Evolutionary conservation across 2,888 invertebrate genomes (phyloP).

Genomic region (Megaustenia siamemsis): DNA sequence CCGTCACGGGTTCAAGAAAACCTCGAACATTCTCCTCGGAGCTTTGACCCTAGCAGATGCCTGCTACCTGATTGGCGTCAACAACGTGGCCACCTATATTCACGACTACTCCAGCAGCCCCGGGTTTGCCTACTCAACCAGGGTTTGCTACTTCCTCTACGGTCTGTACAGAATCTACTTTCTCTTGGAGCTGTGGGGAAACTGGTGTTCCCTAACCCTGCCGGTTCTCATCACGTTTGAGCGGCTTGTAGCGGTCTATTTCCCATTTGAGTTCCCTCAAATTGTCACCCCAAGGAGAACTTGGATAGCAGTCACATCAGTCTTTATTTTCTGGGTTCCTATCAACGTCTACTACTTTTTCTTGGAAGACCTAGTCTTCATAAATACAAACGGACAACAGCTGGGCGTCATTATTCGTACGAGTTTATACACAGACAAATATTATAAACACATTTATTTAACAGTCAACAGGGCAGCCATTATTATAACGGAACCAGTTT

Average conservation of each 20-base stretch:
- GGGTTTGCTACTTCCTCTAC: slow-evolving; percentile 12
- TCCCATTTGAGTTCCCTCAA: slow-evolving; percentile 26
- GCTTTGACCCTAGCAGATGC: slow-evolving; percentile 32
- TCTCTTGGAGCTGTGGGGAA: slow-evolving; percentile 32
- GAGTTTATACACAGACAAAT: not conserved
- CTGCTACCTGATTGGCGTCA: slow-evolving; percentile 33
- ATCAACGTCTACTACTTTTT: slow-evolving; percentile 34
- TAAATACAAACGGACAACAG: not conserved
- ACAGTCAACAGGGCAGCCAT: slow-evolving; percentile 20
- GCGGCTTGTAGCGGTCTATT: slow-evolving; percentile 35
- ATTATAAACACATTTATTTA: not conserved
- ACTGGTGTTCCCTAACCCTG: slow-evolving; percentile 31
- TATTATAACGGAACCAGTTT: slow-evolving; percentile 23
- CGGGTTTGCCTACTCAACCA: not conserved
- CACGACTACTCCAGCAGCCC: slow-evolving; percentile 8
- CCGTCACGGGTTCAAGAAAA: slow-evolving; percentile 40
- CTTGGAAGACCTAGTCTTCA: slow-evolving; percentile 20
- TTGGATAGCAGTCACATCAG: slow-evolving; percentile 15
- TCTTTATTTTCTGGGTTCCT: slow-evolving; percentile 33
- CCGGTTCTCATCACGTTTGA: slow-evolving; percentile 42
- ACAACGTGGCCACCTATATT: slow-evolving; percentile 18
- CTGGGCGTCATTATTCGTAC: slow-evolving; percentile 19
- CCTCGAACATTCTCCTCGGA: slow-evolving; percentile 32
- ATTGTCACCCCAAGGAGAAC: slow-evolving; percentile 38
- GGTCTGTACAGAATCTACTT: slow-evolving; percentile 4